Evolutionary conservation across 1,140 invertebrate genomes (phyloP), one percentile per base, ranked within the genome.

Genomic region (Drosophila ohnishii): DNA sequence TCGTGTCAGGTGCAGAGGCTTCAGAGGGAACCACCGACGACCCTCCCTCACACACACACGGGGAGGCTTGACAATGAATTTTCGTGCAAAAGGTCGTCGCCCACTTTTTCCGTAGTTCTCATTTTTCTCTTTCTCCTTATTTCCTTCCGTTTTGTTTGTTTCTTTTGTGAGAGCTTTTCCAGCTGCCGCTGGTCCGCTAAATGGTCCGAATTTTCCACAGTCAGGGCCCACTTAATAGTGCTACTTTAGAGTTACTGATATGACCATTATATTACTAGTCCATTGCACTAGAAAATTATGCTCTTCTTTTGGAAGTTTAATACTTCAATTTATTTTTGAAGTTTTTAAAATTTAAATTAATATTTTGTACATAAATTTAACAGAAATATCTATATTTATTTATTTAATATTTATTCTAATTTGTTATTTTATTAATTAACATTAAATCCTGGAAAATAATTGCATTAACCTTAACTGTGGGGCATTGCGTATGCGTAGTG

Each of bases 71-170:
- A 76, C 73, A 76, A 76, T 76, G 73, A 76, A 76, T 75, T 71
- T 70, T 56, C 42, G 73, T 76, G 62, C n/a, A 75, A 75, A 76
- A 76, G 73, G 73, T 76, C 72, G 73, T 76, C 72, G 73, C 40
- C 73, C 72, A 76, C 61, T 75, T 75, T 76, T 48, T 60, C 28
- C 11, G 6, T 51, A 39, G 28, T 50, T 39, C 45, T 50, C 37
- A n/a, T 44, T 45, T 70, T 60, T 59, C 34, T 39, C 25, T 28
- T 28, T 28, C 48, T 55, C 32, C n/a, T 37, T 73, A 39, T 53
- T 47, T 57, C 39, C 61, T 75, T 75, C 51, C 59, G 50, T 55
- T 74, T 42, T 42, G 37, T 48, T 51, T 66, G 47, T 58, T 59
- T 75, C 53, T 59, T 75, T 76, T 67, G 56, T 77, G 74, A 57